Base-by-base conservation (phyloP, 2,888 invertebrate genomes). In the Nasonovia ribisnigri region DNA sequence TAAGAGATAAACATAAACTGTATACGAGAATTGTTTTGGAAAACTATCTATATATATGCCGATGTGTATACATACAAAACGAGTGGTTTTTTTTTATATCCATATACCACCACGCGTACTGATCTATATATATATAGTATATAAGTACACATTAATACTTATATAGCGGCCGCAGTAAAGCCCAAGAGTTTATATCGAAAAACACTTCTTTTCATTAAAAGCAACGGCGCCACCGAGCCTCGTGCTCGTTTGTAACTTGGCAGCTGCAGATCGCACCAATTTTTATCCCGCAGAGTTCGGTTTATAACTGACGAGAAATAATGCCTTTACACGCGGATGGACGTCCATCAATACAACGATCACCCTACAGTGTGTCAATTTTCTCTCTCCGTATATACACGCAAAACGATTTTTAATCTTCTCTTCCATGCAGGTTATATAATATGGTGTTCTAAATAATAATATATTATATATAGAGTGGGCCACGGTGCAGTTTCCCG, bases 191-290 rank as follows among this genome's bases (percentile, higher is more conserved):
- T 87, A 48, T 88, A 92, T 67, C 26, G 87, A 88, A 87, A 87
- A 67, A 92, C 87, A 92, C 92, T 92, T 87, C 86, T 92, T 92
- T 88, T 57, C 77, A 89, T 92, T 92, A 92, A 89, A 92, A 92
- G 92, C 51, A 84, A 92, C 92, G 88, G 92, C 88, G 92, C 92
- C 92, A 92, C 42, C 36, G 20, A 87, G 36, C 92, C 77, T n/a
- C 46, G 11, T n/a, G 42, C 42, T 87, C 48, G 87, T 92, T 92
- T 87, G 87, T 88, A 60, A 92, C 60, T 87, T 67, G 92, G 87
- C 67, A 92, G 67, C 92, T 87, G 67, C 57, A 54, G 29, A 67
- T 92, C 42, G 54, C 11, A 88, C 36, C 48, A 87, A 84, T 43
- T 57, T 86, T 86, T 84, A 86, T 43, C 20, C 60, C 29, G 3